Evolutionary conservation across 2,888 invertebrate genomes (phyloP).

Genomic region (Trissoscelio sp.): DNA sequence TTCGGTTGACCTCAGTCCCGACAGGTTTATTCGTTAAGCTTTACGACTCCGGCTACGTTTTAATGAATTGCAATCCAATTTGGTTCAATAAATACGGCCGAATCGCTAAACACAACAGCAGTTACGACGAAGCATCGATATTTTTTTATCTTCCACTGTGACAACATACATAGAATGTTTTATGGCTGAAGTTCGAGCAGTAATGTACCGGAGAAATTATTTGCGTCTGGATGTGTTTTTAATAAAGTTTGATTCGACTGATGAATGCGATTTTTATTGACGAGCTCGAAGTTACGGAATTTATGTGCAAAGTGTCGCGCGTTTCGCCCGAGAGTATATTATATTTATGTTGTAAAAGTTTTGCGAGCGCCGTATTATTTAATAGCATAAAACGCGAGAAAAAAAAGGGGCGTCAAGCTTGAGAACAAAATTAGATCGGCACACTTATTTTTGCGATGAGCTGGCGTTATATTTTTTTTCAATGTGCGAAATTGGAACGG

Average conservation of each 20-base stretch:
- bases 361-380: constrained; percentile 15
- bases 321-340: constrained; percentile 10
- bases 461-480: no score
- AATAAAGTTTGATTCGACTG: constrained; percentile 47
- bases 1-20: constrained; percentile 33
- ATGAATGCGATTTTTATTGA: constrained; percentile 49
- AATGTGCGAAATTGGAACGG: neutral
- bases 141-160: neutral
- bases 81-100: neutral
- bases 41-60: neutral
- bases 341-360: constrained; percentile 31
- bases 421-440: neutral
- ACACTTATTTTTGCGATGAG: neutral
- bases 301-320: constrained; percentile 36
- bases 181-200: neutral
- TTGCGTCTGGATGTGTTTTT: constrained; percentile 19
- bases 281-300: constrained; percentile 24
- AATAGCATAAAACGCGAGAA: constrained; percentile 9
- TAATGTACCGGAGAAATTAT: constrained; percentile 4
- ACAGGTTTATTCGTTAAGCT: constrained; percentile 36
- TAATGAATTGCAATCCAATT: constrained; percentile 7
- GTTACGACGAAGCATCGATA: neutral
- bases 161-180: no score
- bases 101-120: neutral
- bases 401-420: neutral